Evolutionary conservation across 2,113 vertebrate species (phyloP).

Genomic region (Leptobrachium leishanense): DNA sequence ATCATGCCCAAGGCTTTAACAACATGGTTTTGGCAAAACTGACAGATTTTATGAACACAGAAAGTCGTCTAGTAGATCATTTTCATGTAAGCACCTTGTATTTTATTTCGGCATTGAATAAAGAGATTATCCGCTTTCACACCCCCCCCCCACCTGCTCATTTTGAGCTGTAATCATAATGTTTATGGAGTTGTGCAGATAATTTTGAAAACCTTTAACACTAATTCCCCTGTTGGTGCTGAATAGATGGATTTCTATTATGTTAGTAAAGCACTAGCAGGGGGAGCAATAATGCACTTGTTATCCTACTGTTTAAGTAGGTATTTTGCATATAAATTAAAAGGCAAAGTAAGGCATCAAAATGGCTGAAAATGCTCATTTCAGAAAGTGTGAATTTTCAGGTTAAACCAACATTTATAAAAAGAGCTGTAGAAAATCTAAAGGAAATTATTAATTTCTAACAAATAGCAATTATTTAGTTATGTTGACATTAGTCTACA

Average conservation of each 20-base stretch:
- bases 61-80: constrained; percentile 18
- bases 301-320: constrained; percentile 43
- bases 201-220: constrained; percentile 38
- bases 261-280: constrained; percentile 32
- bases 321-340: constrained; percentile 48
- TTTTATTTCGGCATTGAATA: background rate
- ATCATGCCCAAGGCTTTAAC: too few species aligned
- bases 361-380: constrained; percentile 11
- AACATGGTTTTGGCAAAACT: too few species aligned
- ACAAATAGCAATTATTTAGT: too few species aligned
- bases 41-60: background rate
- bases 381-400: background rate
- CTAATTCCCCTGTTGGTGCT: constrained; percentile 24
- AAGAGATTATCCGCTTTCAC: constrained; percentile 38
- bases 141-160: background rate
- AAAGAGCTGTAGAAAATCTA: too few species aligned
- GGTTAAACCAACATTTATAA: too few species aligned
- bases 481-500: too few species aligned
- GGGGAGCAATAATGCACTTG: constrained; percentile 38
- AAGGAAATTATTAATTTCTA: too few species aligned
- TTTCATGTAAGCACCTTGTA: constrained; percentile 14
- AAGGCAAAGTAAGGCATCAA: constrained; percentile 17
- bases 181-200: constrained; percentile 46
- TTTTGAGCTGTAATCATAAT: constrained; percentile 37
- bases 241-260: constrained; percentile 39